Evolutionary conservation across 1,140 invertebrate species (phyloP).

Genomic region (Choristoneura fumiferana): DNA sequence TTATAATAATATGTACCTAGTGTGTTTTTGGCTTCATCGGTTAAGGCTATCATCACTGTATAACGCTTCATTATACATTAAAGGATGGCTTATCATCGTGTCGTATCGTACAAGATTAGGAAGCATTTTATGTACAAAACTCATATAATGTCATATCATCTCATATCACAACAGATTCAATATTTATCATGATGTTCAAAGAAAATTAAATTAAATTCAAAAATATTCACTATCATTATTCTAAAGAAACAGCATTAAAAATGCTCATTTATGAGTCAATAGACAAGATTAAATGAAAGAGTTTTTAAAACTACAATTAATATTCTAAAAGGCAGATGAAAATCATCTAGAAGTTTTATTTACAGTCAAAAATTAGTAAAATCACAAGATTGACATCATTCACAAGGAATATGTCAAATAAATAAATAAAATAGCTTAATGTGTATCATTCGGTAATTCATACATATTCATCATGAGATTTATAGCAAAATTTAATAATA

Average conservation of each 20-base stretch:
- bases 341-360: too few relatives aligned
- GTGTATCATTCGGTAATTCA: constrained; percentile 13
- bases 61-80: constrained; percentile 1
- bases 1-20: constrained; percentile 27
- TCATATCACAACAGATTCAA: constrained; percentile 52
- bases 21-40: constrained; percentile 23
- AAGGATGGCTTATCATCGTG: constrained; percentile 9
- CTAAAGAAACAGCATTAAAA: constrained; percentile 5
- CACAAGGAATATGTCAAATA: too few relatives aligned
- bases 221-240: too few relatives aligned
- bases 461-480: background rate
- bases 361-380: too few relatives aligned
- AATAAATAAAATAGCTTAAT: background rate
- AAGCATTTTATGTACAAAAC: constrained; percentile 56
- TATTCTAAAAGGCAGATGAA: too few relatives aligned
- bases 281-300: too few relatives aligned
- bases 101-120: constrained; percentile 19
- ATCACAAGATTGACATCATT: too few relatives aligned
- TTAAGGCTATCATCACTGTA: background rate
- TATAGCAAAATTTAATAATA: constrained; percentile 4
- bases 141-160: constrained; percentile 64
- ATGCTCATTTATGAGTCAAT: background rate
- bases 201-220: too few relatives aligned
- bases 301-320: too few relatives aligned
- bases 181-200: constrained; percentile 34